A percentile compares a stretch with the other conserved stretches of the same genome.
These are phyloP conservation scores for Pseudochirops corinnae DNA, from an alignment of 2,797 vertebrate species.

Conservation along the genomic window DNA sequence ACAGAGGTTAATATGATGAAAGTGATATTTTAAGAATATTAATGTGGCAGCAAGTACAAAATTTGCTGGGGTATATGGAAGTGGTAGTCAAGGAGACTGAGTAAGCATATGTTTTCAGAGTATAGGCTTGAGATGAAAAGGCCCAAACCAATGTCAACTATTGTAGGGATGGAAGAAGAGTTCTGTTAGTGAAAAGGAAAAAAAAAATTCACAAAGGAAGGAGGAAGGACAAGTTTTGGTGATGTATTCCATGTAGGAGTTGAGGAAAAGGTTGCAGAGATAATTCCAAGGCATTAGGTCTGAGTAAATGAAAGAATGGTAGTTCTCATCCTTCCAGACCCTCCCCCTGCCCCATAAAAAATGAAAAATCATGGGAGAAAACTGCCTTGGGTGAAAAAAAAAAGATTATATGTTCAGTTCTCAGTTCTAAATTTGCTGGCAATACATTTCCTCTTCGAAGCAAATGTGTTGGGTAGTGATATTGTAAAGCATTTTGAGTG, in stretches of 20 bases:
- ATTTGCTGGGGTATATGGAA: not conserved
- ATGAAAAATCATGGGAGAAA: slow-evolving; percentile 1
- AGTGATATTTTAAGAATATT: not conserved
- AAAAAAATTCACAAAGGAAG: not conserved
- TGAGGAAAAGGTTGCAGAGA: not conserved
- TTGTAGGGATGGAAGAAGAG: not conserved
- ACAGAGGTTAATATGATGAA: not conserved
- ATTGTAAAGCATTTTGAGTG: slow-evolving; percentile 42
- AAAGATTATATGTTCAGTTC: not conserved
- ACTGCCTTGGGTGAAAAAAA: not conserved
- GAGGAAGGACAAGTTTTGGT: not conserved
- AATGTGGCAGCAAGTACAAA: not conserved
- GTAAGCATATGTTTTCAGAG: not conserved
- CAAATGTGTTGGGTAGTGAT: slow-evolving; percentile 39
- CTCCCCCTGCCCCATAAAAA: not conserved
- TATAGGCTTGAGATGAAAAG: not conserved
- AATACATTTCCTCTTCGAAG: slow-evolving; percentile 27
- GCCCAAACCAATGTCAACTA: not conserved
- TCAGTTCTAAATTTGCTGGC: slow-evolving; percentile 23
- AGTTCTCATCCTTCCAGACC: not conserved
- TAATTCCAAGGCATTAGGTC: not conserved
- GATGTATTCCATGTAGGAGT: not conserved
- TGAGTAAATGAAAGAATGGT: not conserved
- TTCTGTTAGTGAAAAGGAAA: not conserved
- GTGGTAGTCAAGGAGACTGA: not conserved